These are phyloP conservation scores for Xylota sylvarum DNA, from an alignment of 2,888 invertebrate species.

Conservation along the genomic window DNA sequence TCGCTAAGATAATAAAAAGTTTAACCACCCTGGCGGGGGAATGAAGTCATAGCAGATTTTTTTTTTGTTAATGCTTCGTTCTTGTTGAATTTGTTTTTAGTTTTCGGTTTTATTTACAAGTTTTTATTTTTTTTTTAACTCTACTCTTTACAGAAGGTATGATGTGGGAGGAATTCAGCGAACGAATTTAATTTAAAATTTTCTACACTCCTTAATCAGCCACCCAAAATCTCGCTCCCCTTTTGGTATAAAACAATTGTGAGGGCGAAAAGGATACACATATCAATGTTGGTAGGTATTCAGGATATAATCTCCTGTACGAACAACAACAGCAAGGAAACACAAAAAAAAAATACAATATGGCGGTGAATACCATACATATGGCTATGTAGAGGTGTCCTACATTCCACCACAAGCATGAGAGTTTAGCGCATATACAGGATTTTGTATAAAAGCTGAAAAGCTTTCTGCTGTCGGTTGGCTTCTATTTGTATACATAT, in stretches of 20 bases:
- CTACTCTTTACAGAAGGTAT: not conserved
- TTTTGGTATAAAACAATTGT: conserved; percentile 27
- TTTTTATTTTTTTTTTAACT: not conserved
- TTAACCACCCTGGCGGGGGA: conserved; percentile 8
- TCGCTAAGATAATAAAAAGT: conserved; percentile 5
- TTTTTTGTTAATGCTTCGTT: conserved; percentile 5
- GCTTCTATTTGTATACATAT: not conserved
- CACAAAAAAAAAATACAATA: conserved; percentile 2
- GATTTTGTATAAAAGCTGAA: conserved; percentile 12
- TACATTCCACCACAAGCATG: conserved; percentile 9
- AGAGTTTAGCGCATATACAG: conserved; percentile 2
- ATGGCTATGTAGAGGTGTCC: not conserved
- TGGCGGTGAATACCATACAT: not conserved
- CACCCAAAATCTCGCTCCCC: not conserved
- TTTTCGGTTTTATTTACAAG: not conserved
- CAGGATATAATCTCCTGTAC: not conserved
- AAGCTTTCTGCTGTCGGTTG: conserved; percentile 3
- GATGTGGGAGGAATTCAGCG: not conserved
- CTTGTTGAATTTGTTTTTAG: conserved; percentile 1
- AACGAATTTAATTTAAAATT: conserved; percentile 40
- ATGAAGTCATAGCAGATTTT: conserved; percentile 1
- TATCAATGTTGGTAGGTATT: not conserved
- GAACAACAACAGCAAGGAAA: not conserved
- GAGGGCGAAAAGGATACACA: conserved; percentile 9
- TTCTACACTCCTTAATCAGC: not conserved